phyloP scores from a whole-genome alignment of 2,888 invertebrate species.

The Epistrophe eligans region DNA sequence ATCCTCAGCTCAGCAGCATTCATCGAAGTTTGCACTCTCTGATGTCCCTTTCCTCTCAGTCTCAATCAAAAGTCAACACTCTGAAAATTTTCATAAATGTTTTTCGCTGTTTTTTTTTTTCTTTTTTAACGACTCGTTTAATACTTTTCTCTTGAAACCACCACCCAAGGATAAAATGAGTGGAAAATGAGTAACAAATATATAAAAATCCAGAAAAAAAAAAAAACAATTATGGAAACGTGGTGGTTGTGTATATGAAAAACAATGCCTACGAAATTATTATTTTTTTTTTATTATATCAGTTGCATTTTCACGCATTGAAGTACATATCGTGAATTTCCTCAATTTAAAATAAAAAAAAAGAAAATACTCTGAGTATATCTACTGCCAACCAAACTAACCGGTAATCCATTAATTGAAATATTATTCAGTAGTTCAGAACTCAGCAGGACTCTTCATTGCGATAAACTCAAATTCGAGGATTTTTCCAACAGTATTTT shows the following conservation, averaged over 20 bases:
- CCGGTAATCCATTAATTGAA: slow-evolving; percentile 57
- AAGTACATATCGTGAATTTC: neutral
- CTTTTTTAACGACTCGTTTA: slow-evolving; percentile 11
- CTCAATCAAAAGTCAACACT: slow-evolving; percentile 27
- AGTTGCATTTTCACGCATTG: slow-evolving; percentile 6
- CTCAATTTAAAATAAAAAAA: neutral
- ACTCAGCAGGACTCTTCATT: neutral
- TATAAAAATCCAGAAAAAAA: neutral
- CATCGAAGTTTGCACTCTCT: neutral
- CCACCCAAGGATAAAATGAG: slow-evolving; percentile 18
- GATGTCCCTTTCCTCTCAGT: neutral
- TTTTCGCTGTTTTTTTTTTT: neutral
- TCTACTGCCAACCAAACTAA: slow-evolving; percentile 29
- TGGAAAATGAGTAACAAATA: slow-evolving; percentile 28
- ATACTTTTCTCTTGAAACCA: slow-evolving; percentile 20
- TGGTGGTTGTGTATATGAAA: neutral
- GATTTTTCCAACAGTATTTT: slow-evolving; percentile 13
- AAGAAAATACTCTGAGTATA: neutral
- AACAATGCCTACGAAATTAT: slow-evolving; percentile 29
- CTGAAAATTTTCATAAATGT: slow-evolving; percentile 6
- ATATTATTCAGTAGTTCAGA: slow-evolving; percentile 49
- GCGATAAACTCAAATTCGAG: slow-evolving; percentile 42
- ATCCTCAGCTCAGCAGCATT: neutral
- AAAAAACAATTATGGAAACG: slow-evolving; percentile 51
- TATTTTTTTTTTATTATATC: slow-evolving; percentile 5